Conservation (phyloP, 2,888 invertebrate genomes). For the Tenthredo distinguenda region DNA sequence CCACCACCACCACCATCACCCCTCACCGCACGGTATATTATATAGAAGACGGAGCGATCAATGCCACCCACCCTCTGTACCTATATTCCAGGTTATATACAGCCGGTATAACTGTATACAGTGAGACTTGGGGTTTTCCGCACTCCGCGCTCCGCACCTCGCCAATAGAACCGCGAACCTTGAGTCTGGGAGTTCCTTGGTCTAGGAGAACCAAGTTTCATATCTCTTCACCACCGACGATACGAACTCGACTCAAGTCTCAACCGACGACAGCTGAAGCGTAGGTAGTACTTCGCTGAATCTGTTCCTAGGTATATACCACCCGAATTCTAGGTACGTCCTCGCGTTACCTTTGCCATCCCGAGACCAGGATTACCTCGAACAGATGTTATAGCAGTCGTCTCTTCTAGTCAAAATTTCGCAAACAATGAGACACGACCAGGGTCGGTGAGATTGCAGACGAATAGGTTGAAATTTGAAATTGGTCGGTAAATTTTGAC, state of each 20-base stretch:
- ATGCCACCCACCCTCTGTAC: conserved; percentile 37
- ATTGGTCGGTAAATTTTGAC: not conserved
- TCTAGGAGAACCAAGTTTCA: conserved; percentile 30
- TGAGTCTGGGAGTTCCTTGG: conserved; percentile 15
- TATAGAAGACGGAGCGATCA: conserved; percentile 45
- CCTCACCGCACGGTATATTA: conserved; percentile 27
- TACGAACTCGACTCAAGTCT: not conserved
- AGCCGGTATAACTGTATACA: conserved; percentile 20
- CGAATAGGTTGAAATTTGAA: not conserved
- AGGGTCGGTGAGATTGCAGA: too few species aligned
- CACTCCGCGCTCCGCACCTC: not conserved
- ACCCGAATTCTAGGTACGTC: not conserved
- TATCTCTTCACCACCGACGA: conserved; percentile 9
- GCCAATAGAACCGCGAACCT: not conserved
- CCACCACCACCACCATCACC: not conserved
- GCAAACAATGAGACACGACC: too few species aligned
- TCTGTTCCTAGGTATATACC: not conserved
- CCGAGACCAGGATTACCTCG: not conserved
- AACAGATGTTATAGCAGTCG: not conserved
- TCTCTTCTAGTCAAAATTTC: too few species aligned
- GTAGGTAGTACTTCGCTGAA: not conserved
- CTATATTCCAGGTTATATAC: conserved; percentile 19
- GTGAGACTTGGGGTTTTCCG: not conserved
- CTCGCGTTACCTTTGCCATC: not conserved
- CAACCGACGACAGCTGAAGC: conserved; percentile 31